phyloP scores from a whole-genome alignment of 1,140 invertebrate species.

The Paraescarpia echinospica region DNA sequence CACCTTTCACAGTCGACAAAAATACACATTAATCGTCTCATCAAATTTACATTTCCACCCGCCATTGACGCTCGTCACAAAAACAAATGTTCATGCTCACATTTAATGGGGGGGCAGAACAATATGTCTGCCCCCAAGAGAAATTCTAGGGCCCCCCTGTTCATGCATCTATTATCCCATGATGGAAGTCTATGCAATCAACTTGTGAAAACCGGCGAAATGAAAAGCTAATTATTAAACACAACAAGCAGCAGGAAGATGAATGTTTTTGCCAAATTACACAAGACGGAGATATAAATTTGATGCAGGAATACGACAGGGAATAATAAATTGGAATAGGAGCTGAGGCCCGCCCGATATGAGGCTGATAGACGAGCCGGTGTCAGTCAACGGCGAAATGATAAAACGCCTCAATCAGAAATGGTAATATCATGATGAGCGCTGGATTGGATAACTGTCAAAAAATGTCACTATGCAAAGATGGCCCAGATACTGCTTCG shows the following conservation, averaged over 20 bases:
- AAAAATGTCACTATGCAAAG: neutral
- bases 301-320: neutral
- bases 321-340: neutral
- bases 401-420: constrained; percentile 1
- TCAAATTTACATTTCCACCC: too few species aligned
- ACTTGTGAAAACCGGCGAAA: neutral
- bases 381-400: neutral
- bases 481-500: neutral
- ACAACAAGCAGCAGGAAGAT: neutral
- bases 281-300: neutral
- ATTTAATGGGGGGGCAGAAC: too few species aligned
- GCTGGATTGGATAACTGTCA: neutral
- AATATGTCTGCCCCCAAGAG: too few species aligned
- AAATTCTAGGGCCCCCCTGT: too few species aligned
- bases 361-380: neutral
- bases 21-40: too few species aligned
- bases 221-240: neutral
- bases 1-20: too few species aligned
- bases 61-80: too few species aligned
- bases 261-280: neutral
- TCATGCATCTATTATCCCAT: too few species aligned
- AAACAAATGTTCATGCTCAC: too few species aligned
- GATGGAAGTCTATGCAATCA: neutral
- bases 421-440: neutral
- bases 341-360: neutral